Evolutionary conservation across 2,888 invertebrate species (phyloP).

Genomic region (Aplocera efformata): DNA sequence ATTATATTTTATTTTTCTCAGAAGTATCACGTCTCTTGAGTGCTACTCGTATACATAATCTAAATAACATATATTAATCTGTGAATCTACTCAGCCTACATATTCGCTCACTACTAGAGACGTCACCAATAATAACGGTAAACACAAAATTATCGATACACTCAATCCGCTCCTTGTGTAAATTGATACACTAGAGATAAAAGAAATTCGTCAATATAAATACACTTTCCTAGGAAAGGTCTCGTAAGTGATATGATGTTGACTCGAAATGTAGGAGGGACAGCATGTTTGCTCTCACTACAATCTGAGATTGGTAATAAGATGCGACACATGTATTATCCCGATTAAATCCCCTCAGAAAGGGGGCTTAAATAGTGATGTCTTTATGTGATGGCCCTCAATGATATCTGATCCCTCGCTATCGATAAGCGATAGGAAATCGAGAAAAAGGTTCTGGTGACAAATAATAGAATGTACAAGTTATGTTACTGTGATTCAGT

Average conservation of each 20-base stretch:
- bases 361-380: constrained; percentile 69
- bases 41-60: too few species aligned
- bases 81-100: too few species aligned
- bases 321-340: constrained; percentile 78
- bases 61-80: too few species aligned
- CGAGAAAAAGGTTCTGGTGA: constrained; percentile 21
- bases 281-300: constrained; percentile 69
- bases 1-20: too few species aligned
- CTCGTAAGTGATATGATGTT: constrained; percentile 73
- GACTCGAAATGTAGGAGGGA: constrained; percentile 57
- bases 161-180: constrained; percentile 41
- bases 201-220: constrained; percentile 64
- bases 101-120: constrained; percentile 17
- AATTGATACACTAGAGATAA: constrained; percentile 50
- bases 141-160: constrained; percentile 26
- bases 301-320: constrained; percentile 77
- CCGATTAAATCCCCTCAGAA: constrained; percentile 70
- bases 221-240: constrained; percentile 59
- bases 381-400: constrained; percentile 42
- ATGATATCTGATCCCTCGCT: constrained; percentile 29
- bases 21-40: too few species aligned
- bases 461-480: constrained; percentile 19
- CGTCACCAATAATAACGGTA: constrained; percentile 16
- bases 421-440: constrained; percentile 34
- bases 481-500: constrained; percentile 14